phyloP scores from a whole-genome alignment of 2,797 vertebrate genomes.

The Tinamus major region DNA sequence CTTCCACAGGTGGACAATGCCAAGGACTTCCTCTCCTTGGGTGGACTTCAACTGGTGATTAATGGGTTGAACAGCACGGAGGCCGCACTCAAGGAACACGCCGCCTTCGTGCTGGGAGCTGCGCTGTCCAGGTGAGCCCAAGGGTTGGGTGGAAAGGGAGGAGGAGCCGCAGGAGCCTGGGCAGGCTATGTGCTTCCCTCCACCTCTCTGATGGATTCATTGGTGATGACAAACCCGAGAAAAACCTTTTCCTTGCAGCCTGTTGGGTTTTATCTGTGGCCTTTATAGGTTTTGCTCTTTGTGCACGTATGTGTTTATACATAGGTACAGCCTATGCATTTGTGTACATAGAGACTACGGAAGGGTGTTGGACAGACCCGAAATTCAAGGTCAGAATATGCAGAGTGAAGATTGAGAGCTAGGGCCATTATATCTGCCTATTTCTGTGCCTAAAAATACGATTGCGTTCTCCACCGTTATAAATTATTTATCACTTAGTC shows the following conservation, averaged over 20 bases:
- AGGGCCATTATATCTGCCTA: background rate
- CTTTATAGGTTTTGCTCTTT: background rate
- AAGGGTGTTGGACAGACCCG: background rate
- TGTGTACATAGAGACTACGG: background rate
- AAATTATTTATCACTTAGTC: slow-evolving; percentile 11
- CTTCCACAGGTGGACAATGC: slow-evolving; percentile 90
- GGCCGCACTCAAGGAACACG: slow-evolving; percentile 84
- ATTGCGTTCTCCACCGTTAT: background rate
- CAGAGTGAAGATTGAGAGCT: background rate
- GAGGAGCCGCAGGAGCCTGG: accelerated
- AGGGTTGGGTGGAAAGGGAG: background rate
- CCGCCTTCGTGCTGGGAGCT: slow-evolving; percentile 92
- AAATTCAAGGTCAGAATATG: background rate
- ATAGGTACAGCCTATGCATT: background rate
- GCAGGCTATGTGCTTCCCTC: background rate
- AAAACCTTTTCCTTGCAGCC: background rate
- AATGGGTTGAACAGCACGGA: slow-evolving; percentile 88
- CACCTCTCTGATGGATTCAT: background rate
- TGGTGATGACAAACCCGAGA: background rate
- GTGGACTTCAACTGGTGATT: slow-evolving; percentile 87
- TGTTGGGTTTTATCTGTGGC: background rate
- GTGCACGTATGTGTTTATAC: background rate
- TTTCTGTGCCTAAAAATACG: background rate
- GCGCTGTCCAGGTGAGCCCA: slow-evolving; percentile 87
- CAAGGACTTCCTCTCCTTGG: slow-evolving; percentile 88